These are phyloP conservation scores for Kryphioiulus occultus DNA, from an alignment of 2,888 invertebrate species.

Conservation along the genomic window DNA sequence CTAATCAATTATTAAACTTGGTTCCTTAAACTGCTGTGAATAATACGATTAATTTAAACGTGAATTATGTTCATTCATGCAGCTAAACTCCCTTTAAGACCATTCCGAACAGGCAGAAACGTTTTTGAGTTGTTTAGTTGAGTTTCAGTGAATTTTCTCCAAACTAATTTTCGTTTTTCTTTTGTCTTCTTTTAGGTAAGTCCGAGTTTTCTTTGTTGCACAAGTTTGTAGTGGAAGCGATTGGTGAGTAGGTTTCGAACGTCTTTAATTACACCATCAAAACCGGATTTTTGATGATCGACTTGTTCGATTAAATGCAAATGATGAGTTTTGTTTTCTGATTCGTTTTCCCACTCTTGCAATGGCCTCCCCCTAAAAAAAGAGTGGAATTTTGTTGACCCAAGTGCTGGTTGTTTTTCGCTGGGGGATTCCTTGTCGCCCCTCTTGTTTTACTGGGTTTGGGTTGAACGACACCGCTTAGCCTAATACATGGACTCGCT, in stretches of 20 bases:
- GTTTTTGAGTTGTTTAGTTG: not conserved
- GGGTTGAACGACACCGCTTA: slow-evolving; percentile 29
- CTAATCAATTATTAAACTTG: no score
- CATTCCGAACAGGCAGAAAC: not conserved
- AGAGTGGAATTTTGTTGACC: slow-evolving; percentile 7
- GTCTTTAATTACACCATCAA: no score
- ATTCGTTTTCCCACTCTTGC: not conserved
- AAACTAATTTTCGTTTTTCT: not conserved
- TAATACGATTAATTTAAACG: no score
- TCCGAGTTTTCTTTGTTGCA: not conserved
- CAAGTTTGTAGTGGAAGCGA: not conserved
- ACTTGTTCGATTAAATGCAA: no score
- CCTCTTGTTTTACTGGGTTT: not conserved
- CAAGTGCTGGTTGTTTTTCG: not conserved
- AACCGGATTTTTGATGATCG: no score
- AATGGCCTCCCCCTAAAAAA: not conserved
- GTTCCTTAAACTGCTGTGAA: no score
- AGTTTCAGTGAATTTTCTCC: not conserved
- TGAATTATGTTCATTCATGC: no score
- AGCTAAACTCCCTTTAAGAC: no score
- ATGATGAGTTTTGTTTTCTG: not conserved
- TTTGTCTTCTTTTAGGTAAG: slow-evolving; percentile 21
- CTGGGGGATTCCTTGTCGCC: not conserved
- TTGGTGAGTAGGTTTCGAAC: not conserved
- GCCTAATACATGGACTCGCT: not conserved